phyloP scores from a whole-genome alignment of 2,888 invertebrate species.

The Ophioninae sp. region DNA sequence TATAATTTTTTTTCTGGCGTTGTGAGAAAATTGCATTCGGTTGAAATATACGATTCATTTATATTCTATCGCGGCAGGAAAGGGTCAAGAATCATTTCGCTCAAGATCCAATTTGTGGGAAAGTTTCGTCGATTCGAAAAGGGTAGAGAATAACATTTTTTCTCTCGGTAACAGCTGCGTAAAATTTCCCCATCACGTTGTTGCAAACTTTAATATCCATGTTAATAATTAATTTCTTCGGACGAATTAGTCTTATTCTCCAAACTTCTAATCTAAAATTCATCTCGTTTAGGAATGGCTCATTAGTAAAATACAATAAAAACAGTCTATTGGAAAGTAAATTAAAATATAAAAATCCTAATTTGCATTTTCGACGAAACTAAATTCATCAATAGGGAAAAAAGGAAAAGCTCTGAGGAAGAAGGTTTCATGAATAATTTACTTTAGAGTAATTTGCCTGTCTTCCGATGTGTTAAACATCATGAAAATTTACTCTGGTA shows the following conservation, averaged over 20 bases:
- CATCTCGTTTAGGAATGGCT: not conserved
- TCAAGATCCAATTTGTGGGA: not conserved
- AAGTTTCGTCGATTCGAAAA: not conserved
- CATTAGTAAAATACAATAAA: not conserved
- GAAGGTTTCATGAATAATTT: not conserved
- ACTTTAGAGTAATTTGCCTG: not conserved
- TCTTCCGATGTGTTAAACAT: not conserved
- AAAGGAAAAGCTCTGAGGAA: not conserved
- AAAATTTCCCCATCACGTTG: not conserved
- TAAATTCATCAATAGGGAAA: not conserved
- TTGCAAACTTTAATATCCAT: not conserved
- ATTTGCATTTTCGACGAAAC: not conserved
- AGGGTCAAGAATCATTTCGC: not conserved
- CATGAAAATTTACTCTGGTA: not conserved
- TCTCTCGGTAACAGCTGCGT: not conserved
- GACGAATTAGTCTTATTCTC: not conserved
- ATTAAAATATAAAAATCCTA: not conserved
- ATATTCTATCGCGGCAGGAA: not conserved
- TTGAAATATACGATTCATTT: not conserved
- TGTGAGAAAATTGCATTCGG: not conserved
- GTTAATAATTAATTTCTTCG: not conserved
- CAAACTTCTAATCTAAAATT: not conserved
- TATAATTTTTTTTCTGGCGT: not conserved
- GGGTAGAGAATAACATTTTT: not conserved
- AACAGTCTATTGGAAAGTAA: not conserved